These are phyloP conservation scores for Cotesia typhae DNA, from an alignment of 1,140 invertebrate genomes.

Conservation along the genomic window DNA sequence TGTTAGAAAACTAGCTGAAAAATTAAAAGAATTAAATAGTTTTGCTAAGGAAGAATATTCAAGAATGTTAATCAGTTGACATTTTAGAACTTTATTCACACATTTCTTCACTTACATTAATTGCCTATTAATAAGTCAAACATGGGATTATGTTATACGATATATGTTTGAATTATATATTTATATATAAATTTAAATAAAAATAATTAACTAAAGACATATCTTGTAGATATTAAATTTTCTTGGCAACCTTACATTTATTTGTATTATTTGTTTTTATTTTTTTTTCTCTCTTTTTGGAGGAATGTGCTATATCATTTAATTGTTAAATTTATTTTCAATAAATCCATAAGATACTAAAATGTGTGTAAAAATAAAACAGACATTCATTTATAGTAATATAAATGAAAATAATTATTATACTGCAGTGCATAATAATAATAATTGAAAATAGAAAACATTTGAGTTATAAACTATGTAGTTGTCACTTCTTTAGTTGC, in stretches of 20 bases:
- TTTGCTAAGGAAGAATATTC: conserved; percentile 47
- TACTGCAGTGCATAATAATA: background rate
- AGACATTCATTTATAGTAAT: conserved; percentile 7
- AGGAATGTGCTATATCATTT: conserved; percentile 62
- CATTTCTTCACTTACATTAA: conserved; percentile 65
- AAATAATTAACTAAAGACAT: conserved; percentile 45
- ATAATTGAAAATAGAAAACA: no score
- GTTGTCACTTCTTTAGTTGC: no score
- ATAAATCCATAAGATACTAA: conserved; percentile 34
- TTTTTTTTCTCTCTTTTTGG: conserved; percentile 29
- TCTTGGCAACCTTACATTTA: conserved; percentile 64
- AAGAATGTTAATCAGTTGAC: conserved; percentile 46
- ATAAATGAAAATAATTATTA: background rate
- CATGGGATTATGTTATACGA: conserved; percentile 61
- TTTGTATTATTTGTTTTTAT: conserved; percentile 48
- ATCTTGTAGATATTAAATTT: conserved; percentile 48
- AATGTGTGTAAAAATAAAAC: conserved; percentile 12
- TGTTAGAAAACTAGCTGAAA: background rate
- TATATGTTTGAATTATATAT: conserved; percentile 48
- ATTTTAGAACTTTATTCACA: conserved; percentile 67
- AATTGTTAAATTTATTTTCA: conserved; percentile 39
- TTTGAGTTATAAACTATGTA: no score
- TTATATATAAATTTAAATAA: conserved; percentile 39
- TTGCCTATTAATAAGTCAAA: conserved; percentile 63
- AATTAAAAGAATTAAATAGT: background rate